These are phyloP conservation scores for Heloderma charlesbogerti DNA, from an alignment of 2,113 vertebrate genomes.

Conservation along the genomic window DNA sequence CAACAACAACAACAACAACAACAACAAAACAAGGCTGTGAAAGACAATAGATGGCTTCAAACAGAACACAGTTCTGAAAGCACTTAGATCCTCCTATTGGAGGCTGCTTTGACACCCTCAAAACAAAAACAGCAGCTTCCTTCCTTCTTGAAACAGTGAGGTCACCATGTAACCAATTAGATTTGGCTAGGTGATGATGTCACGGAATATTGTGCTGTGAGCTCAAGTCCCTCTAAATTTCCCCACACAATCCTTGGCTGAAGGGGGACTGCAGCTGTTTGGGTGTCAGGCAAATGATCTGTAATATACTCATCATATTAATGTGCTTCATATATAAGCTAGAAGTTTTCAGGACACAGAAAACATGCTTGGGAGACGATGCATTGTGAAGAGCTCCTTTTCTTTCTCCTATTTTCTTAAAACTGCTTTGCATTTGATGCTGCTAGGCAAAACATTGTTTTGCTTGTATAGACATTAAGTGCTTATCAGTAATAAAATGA, in stretches of 20 bases:
- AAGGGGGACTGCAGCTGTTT: neutral
- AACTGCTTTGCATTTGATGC: constrained; percentile 47
- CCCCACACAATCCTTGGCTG: neutral
- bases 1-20: too few relatives aligned
- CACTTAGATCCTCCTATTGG: too few relatives aligned
- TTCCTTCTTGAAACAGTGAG: neutral
- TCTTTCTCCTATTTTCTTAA: constrained; percentile 34
- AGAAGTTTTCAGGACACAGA: constrained; percentile 26
- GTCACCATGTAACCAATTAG: neutral
- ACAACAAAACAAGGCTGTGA: too few relatives aligned
- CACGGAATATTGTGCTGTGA: neutral
- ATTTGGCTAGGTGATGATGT: neutral
- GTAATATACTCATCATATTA: constrained; percentile 19
- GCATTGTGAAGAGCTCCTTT: constrained; percentile 3
- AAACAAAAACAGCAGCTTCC: neutral
- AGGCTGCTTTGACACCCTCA: neutral
- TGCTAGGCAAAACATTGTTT: constrained; percentile 45
- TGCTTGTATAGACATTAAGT: constrained; percentile 26
- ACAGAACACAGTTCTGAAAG: too few relatives aligned
- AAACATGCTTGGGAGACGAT: constrained; percentile 29
- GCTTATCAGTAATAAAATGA: constrained; percentile 46
- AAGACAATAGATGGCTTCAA: too few relatives aligned
- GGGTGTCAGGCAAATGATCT: neutral
- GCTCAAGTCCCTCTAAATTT: neutral
- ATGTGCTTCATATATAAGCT: neutral